Evolutionary conservation across 2,888 invertebrate species (phyloP), one percentile per base, ranked within the genome.

Genomic region (Cosmopolites sordidus): DNA sequence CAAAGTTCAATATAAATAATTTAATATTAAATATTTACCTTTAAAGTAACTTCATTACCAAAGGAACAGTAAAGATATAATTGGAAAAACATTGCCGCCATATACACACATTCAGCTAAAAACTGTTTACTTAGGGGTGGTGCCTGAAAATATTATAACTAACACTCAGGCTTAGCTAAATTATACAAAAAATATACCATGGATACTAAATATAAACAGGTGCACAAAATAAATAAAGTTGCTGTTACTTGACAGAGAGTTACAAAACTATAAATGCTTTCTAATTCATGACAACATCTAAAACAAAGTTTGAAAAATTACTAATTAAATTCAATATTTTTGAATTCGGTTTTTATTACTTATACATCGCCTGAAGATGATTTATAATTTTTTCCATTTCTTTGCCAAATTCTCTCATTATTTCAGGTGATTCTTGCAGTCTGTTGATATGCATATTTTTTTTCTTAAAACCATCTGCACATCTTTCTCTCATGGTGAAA

Each of bases 11-110:
- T n/a, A n/a, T n/a, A n/a, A n/a, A n/a, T n/a, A n/a, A n/a, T n/a
- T n/a, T n/a, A 22, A 5, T 22, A 8, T 22, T 22, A 3, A 8
- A 8, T 22, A 46, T 50, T 56, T 62, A 66, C 70, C 56, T 66
- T 66, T 43, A 68, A 49, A 17, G 68, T 68, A 14, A 71, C 64
- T 64, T 72, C 68, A 59, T 72, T 72, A 29, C 72, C 72, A 60
- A 71, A 72, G 59, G 60, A 63, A 41, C 64, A 65, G 47, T 62
- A 65, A 8, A 65, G 43, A 15, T 50, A 53, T 14, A 72, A 48
- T 51, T 72, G 70, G 54, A 69, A 68, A 33, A 64, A 66, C 64
- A 71, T 69, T 6, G 69, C 69, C 3, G 66, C 47, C 63, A 70
- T 60, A 48, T 71, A 72, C 27, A 70, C 64, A n/a, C 64, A 53